Evolutionary conservation across 2,113 vertebrate species (phyloP), one percentile per base, ranked within the genome.

Genomic region (Centropristis striata): DNA sequence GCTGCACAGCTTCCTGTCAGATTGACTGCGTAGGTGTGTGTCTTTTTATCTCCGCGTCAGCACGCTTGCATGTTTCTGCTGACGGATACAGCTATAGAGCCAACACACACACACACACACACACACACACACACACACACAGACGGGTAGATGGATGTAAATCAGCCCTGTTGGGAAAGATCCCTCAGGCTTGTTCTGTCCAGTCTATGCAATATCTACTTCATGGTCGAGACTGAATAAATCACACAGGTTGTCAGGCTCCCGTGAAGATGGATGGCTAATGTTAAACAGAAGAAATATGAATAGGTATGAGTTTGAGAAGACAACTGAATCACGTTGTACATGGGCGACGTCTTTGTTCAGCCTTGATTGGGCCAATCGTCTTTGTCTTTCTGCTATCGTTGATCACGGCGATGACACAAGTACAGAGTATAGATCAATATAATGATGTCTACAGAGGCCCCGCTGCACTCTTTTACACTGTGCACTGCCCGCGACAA

Each of bases 1-100:
- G 21, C 50, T 67, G 16, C 41, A 21, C 60, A 32, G 66, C 61
- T 51, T 75, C 46, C 59, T 72, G 86, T 86, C 86, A 68, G 73
- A 13, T 61, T 14, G 13, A 63, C 71, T 49, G 64, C 5, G n/a
- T 64, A 16, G 50, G 49, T 67, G 47, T 55, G 57, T 59, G 50
- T 71, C 65, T 76, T 58, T 85, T 80, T 75, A 47, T 69, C 66
- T 61, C 72, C 67, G 50, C 59, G 32, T 92, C 91, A 86, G 85
- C 84, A 75, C 16, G 42, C 79, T 55, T 32, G 47, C 25, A 51
- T 71, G 57, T 89, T 93, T 92, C 81, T 93, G 91, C 90, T 92
- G 91, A 93, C 74, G 16, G 58, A 81, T 74, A 87, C 80, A 84
- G 66, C 81, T 73, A 71, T 73, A 55, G 75, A 71, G 86, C 75